Percentiles rank a stretch among this genome's conserved stretches.
These are phyloP conservation scores for Sitobion miscanthi DNA, from an alignment of 1,140 invertebrate genomes.

Conservation along the genomic window DNA sequence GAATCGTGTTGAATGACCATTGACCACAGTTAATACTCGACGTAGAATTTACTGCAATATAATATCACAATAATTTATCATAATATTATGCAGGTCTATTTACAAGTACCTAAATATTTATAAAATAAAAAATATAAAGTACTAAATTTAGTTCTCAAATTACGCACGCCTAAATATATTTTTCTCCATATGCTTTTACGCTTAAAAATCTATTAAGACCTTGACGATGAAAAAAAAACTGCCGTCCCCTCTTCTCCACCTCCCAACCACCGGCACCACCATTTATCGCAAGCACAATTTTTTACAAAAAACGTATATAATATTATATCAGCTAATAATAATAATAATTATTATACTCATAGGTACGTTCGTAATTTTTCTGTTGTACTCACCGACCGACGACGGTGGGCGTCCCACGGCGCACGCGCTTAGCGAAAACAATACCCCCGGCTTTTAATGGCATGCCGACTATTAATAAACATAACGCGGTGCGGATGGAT, in stretches of 20 bases:
- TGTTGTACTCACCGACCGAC: constrained; percentile 4
- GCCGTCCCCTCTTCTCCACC: background rate
- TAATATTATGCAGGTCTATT: too few species aligned
- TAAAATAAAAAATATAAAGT: background rate
- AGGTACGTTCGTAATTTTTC: constrained; percentile 19
- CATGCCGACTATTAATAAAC: constrained; percentile 52
- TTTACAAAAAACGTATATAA: background rate
- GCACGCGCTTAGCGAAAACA: constrained; percentile 49
- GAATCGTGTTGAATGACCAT: too few species aligned
- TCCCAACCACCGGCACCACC: too few species aligned
- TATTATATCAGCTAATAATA: background rate
- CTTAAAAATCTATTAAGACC: background rate
- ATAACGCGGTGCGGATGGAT: constrained; percentile 39
- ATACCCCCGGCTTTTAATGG: constrained; percentile 45
- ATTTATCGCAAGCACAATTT: background rate
- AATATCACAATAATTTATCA: too few species aligned
- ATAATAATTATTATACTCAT: background rate
- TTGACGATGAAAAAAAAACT: background rate
- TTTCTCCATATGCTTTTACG: background rate
- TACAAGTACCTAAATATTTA: background rate
- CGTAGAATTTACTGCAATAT: too few species aligned
- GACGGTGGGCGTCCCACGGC: constrained; percentile 46
- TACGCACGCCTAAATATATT: background rate
- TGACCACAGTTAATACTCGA: too few species aligned
- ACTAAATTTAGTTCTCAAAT: background rate